Evolutionary conservation across 2,113 vertebrate species (phyloP), one percentile per base, ranked within the genome.

Genomic region (Callocephalon fimbriatum): DNA sequence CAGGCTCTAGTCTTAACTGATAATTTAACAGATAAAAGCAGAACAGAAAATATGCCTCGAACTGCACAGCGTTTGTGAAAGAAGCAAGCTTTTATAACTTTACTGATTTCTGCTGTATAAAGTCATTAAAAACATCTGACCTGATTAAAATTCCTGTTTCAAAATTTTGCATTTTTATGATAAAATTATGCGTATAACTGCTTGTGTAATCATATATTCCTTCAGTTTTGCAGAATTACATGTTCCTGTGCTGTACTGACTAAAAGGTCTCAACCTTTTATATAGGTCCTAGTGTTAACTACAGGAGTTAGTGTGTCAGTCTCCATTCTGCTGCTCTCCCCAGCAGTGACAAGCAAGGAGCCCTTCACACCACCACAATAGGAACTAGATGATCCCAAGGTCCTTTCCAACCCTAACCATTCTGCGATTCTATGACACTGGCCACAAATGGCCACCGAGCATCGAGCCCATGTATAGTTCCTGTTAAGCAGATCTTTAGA

Each of bases 51-150:
- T 62, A 84, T 2, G 65, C 53, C 59, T 91, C 23, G 32, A 84
- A 51, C 21, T n/a, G 63, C 25, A 86, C 72, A 73, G 45, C 45
- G 90, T 61, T 45, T 56, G 50, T 93, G 48, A 75, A 79, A 63
- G 61, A 84, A 56, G 79, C 53, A 78, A 70, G 35, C 88, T 67
- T 50, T 72, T 95, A 42, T 19, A 92, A 87, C 78, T 79, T 76
- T 37, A 89, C 71, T 66, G 50, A 86, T 82, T 96, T 91, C 90
- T 95, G 96, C 66, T 58, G n/a, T 93, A 91, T 88, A 90, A 97
- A 96, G 86, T 87, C 66, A 83, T 94, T 87, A 96, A 51, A 96
- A 95, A 89, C 31, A 94, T 37, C 54, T 86, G 76, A 91, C 93
- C 81, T 88, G 92, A 93, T 96, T 79, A 86, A 91, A 97, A 96